phyloP scores from a whole-genome alignment of 2,888 invertebrate species.

The Sphaerophoria taeniata region DNA sequence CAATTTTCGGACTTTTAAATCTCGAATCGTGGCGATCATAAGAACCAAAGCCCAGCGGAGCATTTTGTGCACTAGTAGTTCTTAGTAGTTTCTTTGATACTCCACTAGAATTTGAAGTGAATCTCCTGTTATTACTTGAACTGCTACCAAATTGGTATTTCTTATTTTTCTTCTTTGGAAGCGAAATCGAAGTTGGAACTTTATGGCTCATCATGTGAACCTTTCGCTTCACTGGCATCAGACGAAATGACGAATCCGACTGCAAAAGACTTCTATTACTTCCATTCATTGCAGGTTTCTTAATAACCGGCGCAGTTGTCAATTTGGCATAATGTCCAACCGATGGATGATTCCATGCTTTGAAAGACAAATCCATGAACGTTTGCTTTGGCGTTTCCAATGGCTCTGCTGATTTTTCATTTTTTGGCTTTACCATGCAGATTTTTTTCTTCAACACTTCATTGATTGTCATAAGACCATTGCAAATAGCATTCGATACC shows the following conservation, averaged over 20 bases:
- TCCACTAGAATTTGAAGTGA: not conserved
- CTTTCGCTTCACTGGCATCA: conserved; percentile 27
- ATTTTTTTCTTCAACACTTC: conserved; percentile 33
- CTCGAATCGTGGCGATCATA: not conserved
- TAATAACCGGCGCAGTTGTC: not conserved
- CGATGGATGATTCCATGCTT: conserved; percentile 43
- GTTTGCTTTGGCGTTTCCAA: not conserved
- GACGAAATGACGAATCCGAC: conserved; percentile 1
- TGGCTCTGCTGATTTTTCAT: not conserved
- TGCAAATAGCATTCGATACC: conserved; percentile 18
- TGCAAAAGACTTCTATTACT: not conserved
- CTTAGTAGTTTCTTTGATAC: not conserved
- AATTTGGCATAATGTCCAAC: conserved; percentile 3
- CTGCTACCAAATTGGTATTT: not conserved
- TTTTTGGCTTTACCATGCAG: not conserved
- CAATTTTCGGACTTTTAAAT: not conserved
- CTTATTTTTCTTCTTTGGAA: not conserved
- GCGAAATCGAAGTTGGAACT: not conserved
- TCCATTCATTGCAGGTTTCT: not conserved
- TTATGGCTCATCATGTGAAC: not conserved
- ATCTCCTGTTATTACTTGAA: not conserved
- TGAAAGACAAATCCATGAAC: not conserved
- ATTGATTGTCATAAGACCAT: conserved; percentile 41
- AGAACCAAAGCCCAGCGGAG: not conserved
- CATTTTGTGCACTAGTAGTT: not conserved